These are phyloP conservation scores for Clepsis dumicolana DNA, from an alignment of 2,888 invertebrate genomes.

Conservation along the genomic window DNA sequence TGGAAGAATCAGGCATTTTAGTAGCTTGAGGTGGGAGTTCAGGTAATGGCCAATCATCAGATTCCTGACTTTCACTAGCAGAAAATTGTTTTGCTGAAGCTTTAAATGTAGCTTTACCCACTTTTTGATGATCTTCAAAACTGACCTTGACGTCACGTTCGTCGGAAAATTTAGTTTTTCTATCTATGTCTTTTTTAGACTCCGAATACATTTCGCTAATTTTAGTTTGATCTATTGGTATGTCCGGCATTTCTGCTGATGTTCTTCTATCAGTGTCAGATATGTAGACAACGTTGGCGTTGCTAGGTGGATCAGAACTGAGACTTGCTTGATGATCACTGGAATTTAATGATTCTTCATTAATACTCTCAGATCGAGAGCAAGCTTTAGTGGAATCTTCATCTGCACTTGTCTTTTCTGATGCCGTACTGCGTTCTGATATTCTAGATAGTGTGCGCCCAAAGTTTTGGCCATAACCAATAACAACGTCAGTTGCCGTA, in stretches of 20 bases:
- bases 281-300: slow-evolving; percentile 90
- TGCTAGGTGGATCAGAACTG: slow-evolving; percentile 93
- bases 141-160: slow-evolving; percentile 63
- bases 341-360: slow-evolving; percentile 93
- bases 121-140: slow-evolving; percentile 63
- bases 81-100: slow-evolving; percentile 76
- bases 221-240: slow-evolving; percentile 91
- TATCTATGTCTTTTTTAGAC: slow-evolving; percentile 81
- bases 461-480: slow-evolving; percentile 91
- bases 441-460: slow-evolving; percentile 94
- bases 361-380: slow-evolving; percentile 93
- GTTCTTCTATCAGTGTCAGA: slow-evolving; percentile 93
- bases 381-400: slow-evolving; percentile 95
- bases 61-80: slow-evolving; percentile 89
- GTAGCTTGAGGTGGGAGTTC: slow-evolving; percentile 88
- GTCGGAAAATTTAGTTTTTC: slow-evolving; percentile 60
- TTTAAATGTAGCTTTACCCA: slow-evolving; percentile 68
- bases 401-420: slow-evolving; percentile 94
- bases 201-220: slow-evolving; percentile 86
- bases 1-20: slow-evolving; percentile 58
- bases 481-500: slow-evolving; percentile 88
- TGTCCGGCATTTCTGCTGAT: slow-evolving; percentile 94
- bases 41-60: slow-evolving; percentile 92
- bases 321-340: slow-evolving; percentile 95
- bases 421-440: slow-evolving; percentile 95